Evolutionary conservation across 2,888 invertebrate genomes (phyloP).

Genomic region (Caenorhabditis sp.): DNA sequence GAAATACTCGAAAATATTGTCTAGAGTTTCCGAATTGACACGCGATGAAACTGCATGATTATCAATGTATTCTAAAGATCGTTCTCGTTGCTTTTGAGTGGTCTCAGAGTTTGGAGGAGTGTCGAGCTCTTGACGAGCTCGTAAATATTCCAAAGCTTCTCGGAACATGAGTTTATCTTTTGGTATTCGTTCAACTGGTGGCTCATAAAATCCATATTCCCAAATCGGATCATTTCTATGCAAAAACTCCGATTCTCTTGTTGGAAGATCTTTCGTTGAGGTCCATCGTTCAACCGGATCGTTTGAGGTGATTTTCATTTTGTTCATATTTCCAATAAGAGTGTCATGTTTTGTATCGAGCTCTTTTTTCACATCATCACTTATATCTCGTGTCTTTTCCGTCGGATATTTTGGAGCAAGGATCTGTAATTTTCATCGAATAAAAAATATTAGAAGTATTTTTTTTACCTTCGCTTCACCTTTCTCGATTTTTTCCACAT

Average conservation of each 20-base stretch:
- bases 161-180: constrained; percentile 58
- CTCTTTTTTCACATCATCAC: constrained; percentile 49
- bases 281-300: constrained; percentile 61
- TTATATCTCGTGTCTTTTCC: constrained; percentile 49
- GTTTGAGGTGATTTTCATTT: constrained; percentile 58
- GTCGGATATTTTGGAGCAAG: constrained; percentile 62
- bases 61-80: constrained; percentile 24
- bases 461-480: constrained; percentile 45
- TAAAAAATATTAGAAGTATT: neutral
- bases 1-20: constrained; percentile 62
- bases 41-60: constrained; percentile 42
- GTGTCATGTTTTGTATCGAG: constrained; percentile 52
- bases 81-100: constrained; percentile 24
- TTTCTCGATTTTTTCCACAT: constrained; percentile 49
- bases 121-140: constrained; percentile 50
- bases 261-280: constrained; percentile 52
- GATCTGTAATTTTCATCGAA: too few species aligned
- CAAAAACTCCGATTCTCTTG: constrained; percentile 55
- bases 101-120: constrained; percentile 21
- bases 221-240: constrained; percentile 60
- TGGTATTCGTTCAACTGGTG: constrained; percentile 59
- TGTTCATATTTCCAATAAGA: constrained; percentile 61
- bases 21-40: constrained; percentile 54
- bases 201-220: constrained; percentile 68
- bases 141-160: constrained; percentile 62